A percentile compares a stretch with the other conserved stretches of the same genome.
Evolutionary conservation across 2,888 invertebrate genomes (phyloP).

Genomic region (Bibio marci): DNA sequence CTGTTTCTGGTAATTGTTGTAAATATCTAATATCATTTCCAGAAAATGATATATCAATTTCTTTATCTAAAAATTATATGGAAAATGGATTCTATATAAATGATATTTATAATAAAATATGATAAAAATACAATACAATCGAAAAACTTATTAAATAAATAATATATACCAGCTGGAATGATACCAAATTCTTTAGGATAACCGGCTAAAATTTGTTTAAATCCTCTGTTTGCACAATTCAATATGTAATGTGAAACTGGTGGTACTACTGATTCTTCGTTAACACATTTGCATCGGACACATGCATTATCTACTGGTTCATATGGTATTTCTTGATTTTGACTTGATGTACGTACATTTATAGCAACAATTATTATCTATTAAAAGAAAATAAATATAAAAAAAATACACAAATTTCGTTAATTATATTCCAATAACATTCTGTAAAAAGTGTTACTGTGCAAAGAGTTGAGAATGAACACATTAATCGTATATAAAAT

Average conservation of each 20-base stretch:
- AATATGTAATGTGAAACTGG: slow-evolving; percentile 16
- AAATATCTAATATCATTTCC: slow-evolving; percentile 20
- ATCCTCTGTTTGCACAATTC: slow-evolving; percentile 20
- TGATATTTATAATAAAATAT: too few species aligned
- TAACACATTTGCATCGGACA: slow-evolving; percentile 13
- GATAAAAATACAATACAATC: background rate
- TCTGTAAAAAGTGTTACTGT: too few species aligned
- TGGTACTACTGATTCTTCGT: slow-evolving; percentile 15
- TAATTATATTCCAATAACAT: too few species aligned
- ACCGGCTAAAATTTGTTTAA: slow-evolving; percentile 23
- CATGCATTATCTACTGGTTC: background rate
- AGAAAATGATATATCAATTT: slow-evolving; percentile 23
- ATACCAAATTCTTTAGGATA: slow-evolving; percentile 24
- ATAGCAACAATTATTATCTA: too few species aligned
- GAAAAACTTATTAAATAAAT: background rate
- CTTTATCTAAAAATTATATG: too few species aligned
- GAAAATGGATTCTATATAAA: too few species aligned
- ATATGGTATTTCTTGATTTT: too few species aligned
- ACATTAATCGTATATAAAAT: too few species aligned
- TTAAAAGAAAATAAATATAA: too few species aligned
- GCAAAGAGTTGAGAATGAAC: too few species aligned
- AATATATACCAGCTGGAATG: background rate
- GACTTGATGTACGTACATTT: too few species aligned
- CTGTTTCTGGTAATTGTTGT: slow-evolving; percentile 25
- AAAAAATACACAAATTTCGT: too few species aligned